phyloP scores from a whole-genome alignment of 2,113 vertebrate genomes.

The Fregata magnificens region DNA sequence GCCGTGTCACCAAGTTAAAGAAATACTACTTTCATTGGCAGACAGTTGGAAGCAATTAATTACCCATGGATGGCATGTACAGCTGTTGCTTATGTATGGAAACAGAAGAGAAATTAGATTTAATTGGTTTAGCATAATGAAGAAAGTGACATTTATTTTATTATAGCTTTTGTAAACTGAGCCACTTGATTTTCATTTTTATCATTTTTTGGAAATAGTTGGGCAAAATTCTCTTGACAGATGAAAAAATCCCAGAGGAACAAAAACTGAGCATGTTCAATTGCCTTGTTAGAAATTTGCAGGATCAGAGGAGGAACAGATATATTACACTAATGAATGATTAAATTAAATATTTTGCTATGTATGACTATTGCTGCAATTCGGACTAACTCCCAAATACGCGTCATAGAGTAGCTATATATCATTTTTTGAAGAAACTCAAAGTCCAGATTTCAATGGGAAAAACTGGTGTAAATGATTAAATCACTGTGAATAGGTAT shows the following conservation, averaged over 20 bases:
- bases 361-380: background rate
- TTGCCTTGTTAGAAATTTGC: slow-evolving; percentile 48
- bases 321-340: slow-evolving; percentile 25
- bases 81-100: slow-evolving; percentile 75
- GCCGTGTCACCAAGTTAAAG: slow-evolving; percentile 42
- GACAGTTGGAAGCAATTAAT: slow-evolving; percentile 74
- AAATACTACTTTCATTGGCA: slow-evolving; percentile 46
- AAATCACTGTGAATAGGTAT: background rate
- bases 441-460: background rate
- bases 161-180: slow-evolving; percentile 69
- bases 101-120: slow-evolving; percentile 79
- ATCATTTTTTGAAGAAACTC: background rate
- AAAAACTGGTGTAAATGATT: background rate
- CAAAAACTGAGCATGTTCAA: slow-evolving; percentile 28
- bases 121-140: slow-evolving; percentile 78
- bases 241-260: slow-evolving; percentile 56
- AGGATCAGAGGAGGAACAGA: slow-evolving; percentile 15
- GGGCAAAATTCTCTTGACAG: slow-evolving; percentile 46
- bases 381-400: background rate
- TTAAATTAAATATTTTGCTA: slow-evolving; percentile 56
- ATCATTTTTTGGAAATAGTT: slow-evolving; percentile 43
- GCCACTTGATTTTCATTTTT: slow-evolving; percentile 60
- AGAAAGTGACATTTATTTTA: slow-evolving; percentile 75
- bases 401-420: background rate
- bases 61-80: slow-evolving; percentile 66